Evolutionary conservation across 1,140 invertebrate genomes (phyloP).

Genomic region (Platorchestia sp.): DNA sequence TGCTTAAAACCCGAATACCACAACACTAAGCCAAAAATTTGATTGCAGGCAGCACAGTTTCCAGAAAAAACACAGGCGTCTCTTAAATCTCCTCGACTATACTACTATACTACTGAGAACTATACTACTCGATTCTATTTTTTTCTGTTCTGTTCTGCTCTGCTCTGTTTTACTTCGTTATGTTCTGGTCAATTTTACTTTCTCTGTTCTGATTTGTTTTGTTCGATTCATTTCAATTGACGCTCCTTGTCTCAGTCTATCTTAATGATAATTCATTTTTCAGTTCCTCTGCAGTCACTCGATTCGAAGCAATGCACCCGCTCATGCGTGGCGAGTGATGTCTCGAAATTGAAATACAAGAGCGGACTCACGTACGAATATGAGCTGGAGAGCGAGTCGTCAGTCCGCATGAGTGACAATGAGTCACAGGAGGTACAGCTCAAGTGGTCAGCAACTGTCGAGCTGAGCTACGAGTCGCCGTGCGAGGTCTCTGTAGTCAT

Average conservation of each 20-base stretch:
- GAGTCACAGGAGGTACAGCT: neutral
- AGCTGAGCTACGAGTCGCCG: neutral
- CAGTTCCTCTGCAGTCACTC: neutral
- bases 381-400: constrained; percentile 23
- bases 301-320: neutral
- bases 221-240: neutral
- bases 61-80: no score
- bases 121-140: no score
- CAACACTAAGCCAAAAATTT: no score
- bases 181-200: no score
- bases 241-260: neutral
- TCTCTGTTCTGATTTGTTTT: no score
- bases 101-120: no score
- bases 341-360: neutral
- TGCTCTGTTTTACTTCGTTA: no score
- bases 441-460: constrained; percentile 10
- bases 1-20: no score
- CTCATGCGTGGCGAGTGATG: neutral
- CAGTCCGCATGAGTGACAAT: neutral
- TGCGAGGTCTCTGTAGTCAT: neutral
- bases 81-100: no score
- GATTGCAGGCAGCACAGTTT: no score
- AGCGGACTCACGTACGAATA: neutral
- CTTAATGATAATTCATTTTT: neutral
- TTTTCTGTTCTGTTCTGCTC: no score